Evolutionary conservation across 2,797 vertebrate species (phyloP).

Genomic region (Notoglanidium macrostoma): DNA sequence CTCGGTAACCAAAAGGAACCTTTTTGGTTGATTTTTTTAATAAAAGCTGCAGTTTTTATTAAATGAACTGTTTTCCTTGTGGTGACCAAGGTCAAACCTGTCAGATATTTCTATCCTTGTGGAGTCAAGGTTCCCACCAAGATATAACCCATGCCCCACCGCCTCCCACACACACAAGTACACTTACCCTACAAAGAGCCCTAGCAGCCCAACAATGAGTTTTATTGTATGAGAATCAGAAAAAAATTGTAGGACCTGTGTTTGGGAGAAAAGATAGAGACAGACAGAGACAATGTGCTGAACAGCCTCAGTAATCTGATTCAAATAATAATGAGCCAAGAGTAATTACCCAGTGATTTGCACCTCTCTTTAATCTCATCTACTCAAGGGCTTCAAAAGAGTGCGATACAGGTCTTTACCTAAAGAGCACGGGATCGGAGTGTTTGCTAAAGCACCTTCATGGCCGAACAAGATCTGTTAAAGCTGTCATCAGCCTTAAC

Average conservation of each 20-base stretch:
- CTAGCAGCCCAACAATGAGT: slow-evolving; percentile 30
- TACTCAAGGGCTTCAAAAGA: slow-evolving; percentile 33
- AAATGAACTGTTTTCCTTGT: no score
- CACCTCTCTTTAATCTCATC: slow-evolving; percentile 44
- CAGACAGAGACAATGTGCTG: slow-evolving; percentile 26
- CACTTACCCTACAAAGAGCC: slow-evolving; percentile 16
- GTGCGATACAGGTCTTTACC: slow-evolving; percentile 18
- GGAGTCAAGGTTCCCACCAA: background rate
- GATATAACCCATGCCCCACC: background rate
- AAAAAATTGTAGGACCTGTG: background rate
- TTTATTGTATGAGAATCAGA: slow-evolving; percentile 30
- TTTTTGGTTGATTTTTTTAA: background rate
- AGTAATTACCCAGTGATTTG: slow-evolving; percentile 46
- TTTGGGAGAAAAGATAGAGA: background rate
- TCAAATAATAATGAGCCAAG: slow-evolving; percentile 28
- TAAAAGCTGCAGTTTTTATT: background rate
- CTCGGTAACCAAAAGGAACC: background rate
- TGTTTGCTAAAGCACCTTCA: slow-evolving; percentile 42
- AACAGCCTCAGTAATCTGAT: slow-evolving; percentile 39
- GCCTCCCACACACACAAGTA: background rate
- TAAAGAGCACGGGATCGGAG: slow-evolving; percentile 20
- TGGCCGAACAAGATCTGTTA: slow-evolving; percentile 31
- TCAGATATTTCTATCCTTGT: background rate
- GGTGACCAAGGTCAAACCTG: background rate
- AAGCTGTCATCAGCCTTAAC: slow-evolving; percentile 40